Base-by-base conservation (phyloP, 1,140 invertebrate genomes). In the Muscidifurax raptorellus region DNA sequence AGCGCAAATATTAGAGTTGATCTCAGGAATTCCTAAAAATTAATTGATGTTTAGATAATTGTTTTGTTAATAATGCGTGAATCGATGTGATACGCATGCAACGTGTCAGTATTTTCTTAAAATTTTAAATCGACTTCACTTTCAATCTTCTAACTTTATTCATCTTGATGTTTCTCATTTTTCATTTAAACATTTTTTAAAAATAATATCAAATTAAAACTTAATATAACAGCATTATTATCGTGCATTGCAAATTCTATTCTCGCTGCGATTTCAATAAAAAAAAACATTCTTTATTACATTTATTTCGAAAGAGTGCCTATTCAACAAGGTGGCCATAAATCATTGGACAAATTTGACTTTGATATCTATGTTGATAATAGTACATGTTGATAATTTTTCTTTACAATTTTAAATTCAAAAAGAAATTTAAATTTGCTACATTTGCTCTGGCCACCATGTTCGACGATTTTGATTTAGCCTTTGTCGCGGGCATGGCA, bases 401-500 rank as follows among this genome's bases (percentile, higher is more conserved):
- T 36, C 32, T 36, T 36, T 7, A 36, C 9, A 36, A 7, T 36
- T 36, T 36, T 40, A 40, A 40, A 9, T 40, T 12, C 36, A 40
- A 40, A 12, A 40, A 9, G 7, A 40, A 2, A 9, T 40, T 40
- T 40, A 10, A 40, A 40, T 9, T n/a, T 9, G 10, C 36, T 9
- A 40, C 36, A 40, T 0, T 9, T 10, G 10, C 36, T 40, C 52
- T 30, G 6, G 7, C 44, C 74, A 18, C 44, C 36, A 66, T 64
- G 78, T 74, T 28, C n/a, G 44, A 72, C 18, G 32, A 80, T 47
- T 85, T 81, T 79, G n/a, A 64, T 76, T 85, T 80, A 67, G 22
- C 12, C 22, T 85, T 79, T 64, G 25, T 85, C 89, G 89, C 88
- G 92, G 92, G 92, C 93, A 92, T 91, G 91, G 91, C 90, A 90